Evolutionary conservation across 2,888 invertebrate species (phyloP).

Genomic region (Trissonchulus latispiculum): DNA sequence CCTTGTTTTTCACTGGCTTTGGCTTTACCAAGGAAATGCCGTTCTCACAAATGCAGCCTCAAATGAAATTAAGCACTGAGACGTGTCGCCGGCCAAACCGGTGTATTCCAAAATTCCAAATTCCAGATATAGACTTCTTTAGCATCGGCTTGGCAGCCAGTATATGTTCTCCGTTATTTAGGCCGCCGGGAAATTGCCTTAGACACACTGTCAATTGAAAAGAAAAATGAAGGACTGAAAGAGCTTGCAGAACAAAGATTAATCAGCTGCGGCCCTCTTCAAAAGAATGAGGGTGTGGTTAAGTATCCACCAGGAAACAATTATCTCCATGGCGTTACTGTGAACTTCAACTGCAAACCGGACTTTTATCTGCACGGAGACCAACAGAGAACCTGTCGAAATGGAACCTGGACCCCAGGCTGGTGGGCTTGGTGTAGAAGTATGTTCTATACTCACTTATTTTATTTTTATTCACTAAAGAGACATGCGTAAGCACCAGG

Average conservation of each 20-base stretch:
- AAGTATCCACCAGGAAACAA: slow-evolving; percentile 33
- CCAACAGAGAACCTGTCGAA: slow-evolving; percentile 30
- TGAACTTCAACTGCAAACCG: slow-evolving; percentile 33
- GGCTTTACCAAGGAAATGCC: no score
- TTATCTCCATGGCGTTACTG: slow-evolving; percentile 33
- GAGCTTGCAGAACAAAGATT: slow-evolving; percentile 27
- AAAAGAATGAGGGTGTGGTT: slow-evolving; percentile 33
- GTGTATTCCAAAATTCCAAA: no score
- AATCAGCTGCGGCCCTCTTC: slow-evolving; percentile 33
- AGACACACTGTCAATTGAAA: slow-evolving; percentile 20
- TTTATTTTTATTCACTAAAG: no score
- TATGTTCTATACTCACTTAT: slow-evolving; percentile 6
- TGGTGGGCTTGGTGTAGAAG: slow-evolving; percentile 36
- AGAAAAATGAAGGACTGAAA: slow-evolving; percentile 27
- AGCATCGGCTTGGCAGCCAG: no score
- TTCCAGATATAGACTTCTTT: no score
- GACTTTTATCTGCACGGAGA: slow-evolving; percentile 36
- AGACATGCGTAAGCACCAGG: background rate
- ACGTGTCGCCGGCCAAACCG: no score
- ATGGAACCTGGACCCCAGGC: slow-evolving; percentile 35
- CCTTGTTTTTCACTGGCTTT: no score
- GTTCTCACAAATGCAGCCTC: no score
- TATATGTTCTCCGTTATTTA: no score
- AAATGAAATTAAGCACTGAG: no score
- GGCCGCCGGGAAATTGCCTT: slow-evolving; percentile 29